These are phyloP conservation scores for Papilio xuthus DNA, from an alignment of 1,140 invertebrate species.

Conservation along the genomic window DNA sequence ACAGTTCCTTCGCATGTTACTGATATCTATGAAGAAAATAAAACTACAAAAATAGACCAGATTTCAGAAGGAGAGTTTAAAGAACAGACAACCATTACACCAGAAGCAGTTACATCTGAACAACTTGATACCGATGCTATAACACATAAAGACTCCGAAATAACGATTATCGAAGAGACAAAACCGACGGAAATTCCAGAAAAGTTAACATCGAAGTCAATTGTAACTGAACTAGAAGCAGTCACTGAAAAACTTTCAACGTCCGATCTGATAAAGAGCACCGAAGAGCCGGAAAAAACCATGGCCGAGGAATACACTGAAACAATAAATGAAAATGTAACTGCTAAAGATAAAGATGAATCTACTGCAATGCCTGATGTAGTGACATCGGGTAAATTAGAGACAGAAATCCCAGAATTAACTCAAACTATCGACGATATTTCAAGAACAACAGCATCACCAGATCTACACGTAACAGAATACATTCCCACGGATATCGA, in stretches of 20 bases:
- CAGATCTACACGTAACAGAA: constrained; percentile 19
- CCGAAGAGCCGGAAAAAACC: constrained; percentile 13
- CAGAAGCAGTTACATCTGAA: constrained; percentile 8
- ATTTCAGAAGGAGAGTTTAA: constrained; percentile 1
- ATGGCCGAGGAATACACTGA: background rate
- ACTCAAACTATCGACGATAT: background rate
- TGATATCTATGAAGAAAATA: constrained; percentile 16
- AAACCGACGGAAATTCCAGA: constrained; percentile 20
- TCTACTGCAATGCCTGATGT: background rate
- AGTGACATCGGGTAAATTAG: background rate
- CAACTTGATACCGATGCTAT: background rate
- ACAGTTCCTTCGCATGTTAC: constrained; percentile 6
- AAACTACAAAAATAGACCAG: background rate
- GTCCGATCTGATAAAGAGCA: background rate
- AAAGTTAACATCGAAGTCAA: constrained; percentile 12
- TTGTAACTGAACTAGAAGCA: constrained; percentile 16
- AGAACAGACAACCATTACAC: constrained; percentile 17
- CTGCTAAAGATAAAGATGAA: constrained; percentile 13
- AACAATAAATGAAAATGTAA: background rate
- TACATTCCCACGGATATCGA: background rate
- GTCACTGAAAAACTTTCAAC: constrained; percentile 9
- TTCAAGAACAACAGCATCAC: background rate
- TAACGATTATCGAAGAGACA: background rate
- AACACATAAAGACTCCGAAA: background rate
- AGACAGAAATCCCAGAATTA: background rate